Percentiles rank a stretch among this genome's conserved stretches.
Evolutionary conservation across 2,888 invertebrate genomes (phyloP).

Genomic region (Auanema sp.): DNA sequence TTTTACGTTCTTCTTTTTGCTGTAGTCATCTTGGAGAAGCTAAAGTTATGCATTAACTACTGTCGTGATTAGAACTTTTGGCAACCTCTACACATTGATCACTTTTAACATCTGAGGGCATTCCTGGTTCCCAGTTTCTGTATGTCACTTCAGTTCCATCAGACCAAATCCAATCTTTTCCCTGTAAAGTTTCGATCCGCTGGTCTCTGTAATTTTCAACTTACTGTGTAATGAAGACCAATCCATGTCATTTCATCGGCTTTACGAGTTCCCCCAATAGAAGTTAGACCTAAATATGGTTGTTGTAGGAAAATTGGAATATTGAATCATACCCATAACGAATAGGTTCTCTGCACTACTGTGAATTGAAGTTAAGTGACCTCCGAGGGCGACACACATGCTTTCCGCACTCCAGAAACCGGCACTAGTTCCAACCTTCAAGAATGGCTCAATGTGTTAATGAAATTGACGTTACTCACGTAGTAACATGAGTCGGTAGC

Average conservation of each 20-base stretch:
- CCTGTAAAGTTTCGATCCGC: not conserved
- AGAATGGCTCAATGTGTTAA: too few species aligned
- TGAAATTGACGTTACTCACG: too few species aligned
- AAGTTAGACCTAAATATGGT: slow-evolving; percentile 4
- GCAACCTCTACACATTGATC: slow-evolving; percentile 6
- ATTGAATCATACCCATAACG: slow-evolving; percentile 6
- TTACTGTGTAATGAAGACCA: slow-evolving; percentile 16
- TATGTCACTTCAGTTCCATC: not conserved
- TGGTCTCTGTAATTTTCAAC: not conserved
- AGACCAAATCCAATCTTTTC: slow-evolving; percentile 7
- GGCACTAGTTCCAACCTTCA: slow-evolving; percentile 7
- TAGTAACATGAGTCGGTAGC: slow-evolving; percentile 7
- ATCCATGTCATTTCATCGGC: slow-evolving; percentile 19
- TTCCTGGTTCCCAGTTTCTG: slow-evolving; percentile 10
- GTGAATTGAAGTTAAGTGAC: slow-evolving; percentile 15
- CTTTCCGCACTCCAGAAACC: slow-evolving; percentile 12
- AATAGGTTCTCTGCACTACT: slow-evolving; percentile 16
- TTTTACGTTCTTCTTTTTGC: slow-evolving; percentile 6
- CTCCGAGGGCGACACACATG: slow-evolving; percentile 10
- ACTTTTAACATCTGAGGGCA: not conserved
- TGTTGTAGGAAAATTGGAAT: not conserved
- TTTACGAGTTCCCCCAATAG: slow-evolving; percentile 9
- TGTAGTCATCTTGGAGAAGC: slow-evolving; percentile 9
- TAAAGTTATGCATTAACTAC: not conserved
- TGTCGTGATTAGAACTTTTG: not conserved